These are phyloP conservation scores for Aporophyla lueneburgensis DNA, from an alignment of 2,888 invertebrate genomes.

Conservation along the genomic window DNA sequence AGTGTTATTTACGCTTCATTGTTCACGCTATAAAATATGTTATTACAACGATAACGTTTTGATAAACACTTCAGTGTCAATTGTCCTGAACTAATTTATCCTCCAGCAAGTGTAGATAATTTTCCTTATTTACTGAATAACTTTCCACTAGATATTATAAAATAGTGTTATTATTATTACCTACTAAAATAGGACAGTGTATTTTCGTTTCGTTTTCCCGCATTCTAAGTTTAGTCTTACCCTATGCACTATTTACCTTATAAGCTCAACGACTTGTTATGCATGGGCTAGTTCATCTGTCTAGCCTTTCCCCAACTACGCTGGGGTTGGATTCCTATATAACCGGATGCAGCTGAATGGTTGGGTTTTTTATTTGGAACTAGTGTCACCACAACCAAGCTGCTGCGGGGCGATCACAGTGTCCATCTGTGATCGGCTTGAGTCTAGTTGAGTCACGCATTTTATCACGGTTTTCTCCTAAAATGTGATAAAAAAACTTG, in stretches of 20 bases:
- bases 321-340: neutral
- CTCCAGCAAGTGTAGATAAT: neutral
- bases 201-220: constrained; percentile 1
- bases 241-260: neutral
- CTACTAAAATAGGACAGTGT: neutral
- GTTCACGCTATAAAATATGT: neutral
- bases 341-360: neutral
- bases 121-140: constrained; percentile 14
- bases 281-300: neutral
- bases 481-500: too few species aligned
- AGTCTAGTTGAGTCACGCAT: too few species aligned
- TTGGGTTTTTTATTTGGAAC: neutral
- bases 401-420: too few species aligned
- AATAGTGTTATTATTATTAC: neutral
- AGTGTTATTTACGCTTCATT: neutral
- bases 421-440: too few species aligned
- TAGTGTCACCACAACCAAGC: too few species aligned
- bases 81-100: neutral
- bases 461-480: too few species aligned
- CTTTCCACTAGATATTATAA: constrained; percentile 2
- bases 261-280: neutral
- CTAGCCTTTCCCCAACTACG: neutral
- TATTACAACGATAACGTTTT: neutral
- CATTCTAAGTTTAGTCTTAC: neutral
- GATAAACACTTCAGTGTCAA: constrained; percentile 1